Percentiles rank a stretch among this genome's conserved stretches.
Conservation (phyloP, 2,888 invertebrate genomes). For the Ormyrus labotus region DNA sequence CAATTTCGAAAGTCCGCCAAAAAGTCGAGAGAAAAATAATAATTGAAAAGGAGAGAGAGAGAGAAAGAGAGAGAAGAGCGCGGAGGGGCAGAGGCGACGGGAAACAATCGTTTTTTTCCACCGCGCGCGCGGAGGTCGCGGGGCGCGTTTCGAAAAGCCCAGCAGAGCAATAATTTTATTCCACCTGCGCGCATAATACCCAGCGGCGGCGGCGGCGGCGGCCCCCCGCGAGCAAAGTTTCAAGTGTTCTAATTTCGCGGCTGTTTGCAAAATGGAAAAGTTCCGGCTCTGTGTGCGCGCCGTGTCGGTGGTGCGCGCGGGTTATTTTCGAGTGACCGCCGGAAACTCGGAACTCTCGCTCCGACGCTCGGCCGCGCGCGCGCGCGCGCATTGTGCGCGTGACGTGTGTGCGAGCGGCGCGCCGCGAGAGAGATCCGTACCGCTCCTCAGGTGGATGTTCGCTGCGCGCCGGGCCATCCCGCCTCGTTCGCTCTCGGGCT, state of each 20-base stretch:
- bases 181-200: slow-evolving; percentile 15
- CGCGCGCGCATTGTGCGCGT: neutral
- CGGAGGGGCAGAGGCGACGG: too few relatives aligned
- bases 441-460: too few relatives aligned
- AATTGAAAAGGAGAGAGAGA: too few relatives aligned
- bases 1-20: too few relatives aligned
- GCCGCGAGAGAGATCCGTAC: neutral
- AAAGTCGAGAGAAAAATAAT: too few relatives aligned
- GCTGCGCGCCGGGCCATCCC: too few relatives aligned
- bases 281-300: neutral
- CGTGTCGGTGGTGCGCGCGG: neutral
- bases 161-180: slow-evolving; percentile 38
- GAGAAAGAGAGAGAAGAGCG: too few relatives aligned
- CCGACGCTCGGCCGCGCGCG: neutral
- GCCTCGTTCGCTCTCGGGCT: too few relatives aligned
- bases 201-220: neutral
- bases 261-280: slow-evolving; percentile 43
- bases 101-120: too few relatives aligned
- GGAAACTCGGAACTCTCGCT: neutral
- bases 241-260: slow-evolving; percentile 38
- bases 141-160: slow-evolving; percentile 3
- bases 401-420: neutral
- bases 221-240: slow-evolving; percentile 9
- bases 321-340: slow-evolving; percentile 27
- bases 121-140: neutral